These are phyloP conservation scores for Lepus europaeus DNA, from an alignment of 2,113 vertebrate species.

Conservation along the genomic window DNA sequence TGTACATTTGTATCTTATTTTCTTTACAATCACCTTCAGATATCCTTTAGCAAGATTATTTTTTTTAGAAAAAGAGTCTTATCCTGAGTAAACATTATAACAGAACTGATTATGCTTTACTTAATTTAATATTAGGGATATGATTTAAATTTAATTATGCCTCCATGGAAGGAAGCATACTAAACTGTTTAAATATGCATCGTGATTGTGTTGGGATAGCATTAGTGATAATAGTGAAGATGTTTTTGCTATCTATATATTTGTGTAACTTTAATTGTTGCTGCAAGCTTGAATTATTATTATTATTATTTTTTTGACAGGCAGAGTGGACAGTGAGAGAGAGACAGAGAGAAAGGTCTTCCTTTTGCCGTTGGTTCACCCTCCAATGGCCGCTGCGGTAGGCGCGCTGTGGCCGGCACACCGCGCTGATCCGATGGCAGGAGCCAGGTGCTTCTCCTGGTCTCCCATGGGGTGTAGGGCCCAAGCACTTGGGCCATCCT, in stretches of 20 bases:
- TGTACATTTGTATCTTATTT: neutral
- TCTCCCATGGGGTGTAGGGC: too few species aligned
- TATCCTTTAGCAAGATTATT: constrained; percentile 33
- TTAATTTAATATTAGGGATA: neutral
- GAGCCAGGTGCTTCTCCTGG: too few species aligned
- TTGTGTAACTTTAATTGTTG: neutral
- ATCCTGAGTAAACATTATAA: constrained; percentile 26
- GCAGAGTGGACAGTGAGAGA: too few species aligned
- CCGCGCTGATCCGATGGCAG: too few species aligned
- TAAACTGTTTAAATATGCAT: constrained; percentile 7
- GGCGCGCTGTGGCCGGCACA: too few species aligned
- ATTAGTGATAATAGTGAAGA: neutral
- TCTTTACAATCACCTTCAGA: constrained; percentile 48
- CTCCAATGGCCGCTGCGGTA: too few species aligned
- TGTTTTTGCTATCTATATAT: neutral
- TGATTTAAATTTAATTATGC: constrained; percentile 48
- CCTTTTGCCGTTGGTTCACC: too few species aligned
- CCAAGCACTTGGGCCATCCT: too few species aligned
- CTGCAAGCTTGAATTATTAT: neutral
- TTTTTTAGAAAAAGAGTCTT: constrained; percentile 53
- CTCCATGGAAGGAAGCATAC: neutral
- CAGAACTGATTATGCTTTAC: constrained; percentile 30
- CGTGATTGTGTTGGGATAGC: neutral
- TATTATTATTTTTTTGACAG: neutral
- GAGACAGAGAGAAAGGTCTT: too few species aligned